These are phyloP conservation scores for Acanthurus tractus DNA, from an alignment of 2,797 vertebrate genomes.

Conservation along the genomic window DNA sequence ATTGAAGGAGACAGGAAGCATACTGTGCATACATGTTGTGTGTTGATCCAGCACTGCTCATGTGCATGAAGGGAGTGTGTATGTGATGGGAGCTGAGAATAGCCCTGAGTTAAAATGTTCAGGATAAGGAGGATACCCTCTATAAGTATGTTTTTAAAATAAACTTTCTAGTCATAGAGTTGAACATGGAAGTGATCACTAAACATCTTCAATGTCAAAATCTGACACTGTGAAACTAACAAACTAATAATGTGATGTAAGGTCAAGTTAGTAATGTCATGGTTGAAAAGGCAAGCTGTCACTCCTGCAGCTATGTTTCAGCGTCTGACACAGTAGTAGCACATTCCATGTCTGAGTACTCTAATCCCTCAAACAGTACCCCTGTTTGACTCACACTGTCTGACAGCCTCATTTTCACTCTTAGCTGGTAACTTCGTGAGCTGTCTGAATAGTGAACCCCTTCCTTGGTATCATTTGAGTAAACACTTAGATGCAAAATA, in stretches of 20 bases:
- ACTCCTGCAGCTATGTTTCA: constrained; percentile 13
- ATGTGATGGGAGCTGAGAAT: constrained; percentile 33
- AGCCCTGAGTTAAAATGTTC: background rate
- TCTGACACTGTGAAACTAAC: constrained; percentile 1
- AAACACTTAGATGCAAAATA: constrained; percentile 19
- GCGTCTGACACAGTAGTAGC: constrained; percentile 15
- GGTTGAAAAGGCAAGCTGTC: constrained; percentile 7
- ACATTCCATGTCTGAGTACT: constrained; percentile 26
- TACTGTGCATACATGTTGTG: constrained; percentile 65
- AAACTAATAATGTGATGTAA: background rate
- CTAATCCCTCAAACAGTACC: constrained; percentile 19
- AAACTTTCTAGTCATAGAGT: background rate
- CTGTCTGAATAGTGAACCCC: background rate
- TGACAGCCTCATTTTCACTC: constrained; percentile 14
- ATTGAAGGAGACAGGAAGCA: constrained; percentile 78
- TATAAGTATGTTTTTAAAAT: background rate
- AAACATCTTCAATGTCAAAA: background rate
- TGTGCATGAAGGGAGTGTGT: constrained; percentile 7
- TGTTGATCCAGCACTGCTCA: constrained; percentile 19
- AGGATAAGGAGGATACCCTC: constrained; percentile 21
- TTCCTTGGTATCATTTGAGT: background rate
- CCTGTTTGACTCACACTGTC: constrained; percentile 25
- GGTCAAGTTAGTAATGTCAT: background rate
- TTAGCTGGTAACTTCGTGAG: background rate
- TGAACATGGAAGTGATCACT: background rate